Evolutionary conservation across 2,797 vertebrate species (phyloP), one percentile per base, ranked within the genome.

Genomic region (Sparus aurata): DNA sequence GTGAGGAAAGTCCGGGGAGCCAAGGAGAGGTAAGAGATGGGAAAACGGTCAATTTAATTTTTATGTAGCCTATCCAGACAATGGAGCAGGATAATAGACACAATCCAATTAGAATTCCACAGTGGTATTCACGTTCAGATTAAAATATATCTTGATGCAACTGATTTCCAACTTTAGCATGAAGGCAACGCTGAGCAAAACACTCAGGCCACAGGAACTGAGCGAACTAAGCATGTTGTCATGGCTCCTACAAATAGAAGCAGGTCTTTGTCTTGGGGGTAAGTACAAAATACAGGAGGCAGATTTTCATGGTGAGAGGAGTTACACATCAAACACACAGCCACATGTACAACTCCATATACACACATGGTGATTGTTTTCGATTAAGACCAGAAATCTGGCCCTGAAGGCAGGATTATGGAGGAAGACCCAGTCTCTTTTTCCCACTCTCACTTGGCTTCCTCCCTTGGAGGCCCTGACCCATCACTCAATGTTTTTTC

Each of bases 361-460:
- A 58, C 64, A 50, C 17, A 53, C 47, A 20, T n/a, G 22, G 59
- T 43, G 78, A 79, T 73, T 67, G 47, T 59, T 69, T 83, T 70
- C 30, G 52, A 81, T 83, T 64, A 71, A 52, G 60, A 64, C 16
- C 67, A 65, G 45, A 1, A 79, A 69, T 74, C 72, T 43, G 61
- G 34, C 63, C 76, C 71, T 34, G 34, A 8, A 61, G 67, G 69
- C 3, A 47, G 59, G 76, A 72, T 84, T 15, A 77, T 25, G 41
- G 25, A 53, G 61, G 45, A 64, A 41, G 25, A 67, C 30, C 16
- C 5, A 4, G 22, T 66, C 38, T 73, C 55, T 46, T 60, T 25
- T 55, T 38, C 30, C 53, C 1, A 0, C 57, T 30, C 73, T 67
- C 61, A 23, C 46, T 20, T 66, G 30, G 27, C 69, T 70, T 53